Percentiles rank a stretch among this genome's conserved stretches.
These are phyloP conservation scores for Tethya wilhelma DNA, from an alignment of 37 sponge, comb jelly and placozoan genomes.

Conservation along the genomic window DNA sequence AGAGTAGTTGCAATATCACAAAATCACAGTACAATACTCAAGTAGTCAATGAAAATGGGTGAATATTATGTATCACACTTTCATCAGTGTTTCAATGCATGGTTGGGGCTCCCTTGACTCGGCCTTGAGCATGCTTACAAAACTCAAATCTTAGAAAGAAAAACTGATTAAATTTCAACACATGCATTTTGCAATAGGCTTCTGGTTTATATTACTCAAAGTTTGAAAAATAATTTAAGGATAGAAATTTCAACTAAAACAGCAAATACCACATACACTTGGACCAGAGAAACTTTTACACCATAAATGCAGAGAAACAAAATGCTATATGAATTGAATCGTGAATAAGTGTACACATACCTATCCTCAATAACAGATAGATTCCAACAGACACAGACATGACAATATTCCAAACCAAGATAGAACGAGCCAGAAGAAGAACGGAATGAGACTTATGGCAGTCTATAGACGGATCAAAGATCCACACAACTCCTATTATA, in stretches of 20 bases:
- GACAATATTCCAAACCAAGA: constrained; percentile 68
- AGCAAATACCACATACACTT: background rate
- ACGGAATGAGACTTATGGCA: constrained; percentile 45
- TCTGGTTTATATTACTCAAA: too few species aligned
- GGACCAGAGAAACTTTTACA: background rate
- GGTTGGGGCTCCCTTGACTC: too few species aligned
- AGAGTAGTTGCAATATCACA: too few species aligned
- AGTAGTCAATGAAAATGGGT: too few species aligned
- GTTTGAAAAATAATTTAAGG: too few species aligned
- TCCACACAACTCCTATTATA: constrained; percentile 76
- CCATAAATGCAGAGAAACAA: background rate
- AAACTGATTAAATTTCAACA: too few species aligned
- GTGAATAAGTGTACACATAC: background rate
- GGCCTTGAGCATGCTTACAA: too few species aligned
- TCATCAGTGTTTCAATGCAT: too few species aligned
- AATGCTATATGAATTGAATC: background rate
- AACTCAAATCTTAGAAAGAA: too few species aligned
- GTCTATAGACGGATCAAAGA: constrained; percentile 58
- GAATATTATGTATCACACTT: too few species aligned
- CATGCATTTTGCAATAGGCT: too few species aligned
- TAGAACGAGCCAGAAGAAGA: constrained; percentile 15
- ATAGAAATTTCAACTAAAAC: background rate
- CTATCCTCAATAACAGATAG: constrained; percentile 59
- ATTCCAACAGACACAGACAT: constrained; percentile 9
- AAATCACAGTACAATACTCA: too few species aligned